phyloP scores from a whole-genome alignment of 2,113 vertebrate species.

The Callionymus lyra region DNA sequence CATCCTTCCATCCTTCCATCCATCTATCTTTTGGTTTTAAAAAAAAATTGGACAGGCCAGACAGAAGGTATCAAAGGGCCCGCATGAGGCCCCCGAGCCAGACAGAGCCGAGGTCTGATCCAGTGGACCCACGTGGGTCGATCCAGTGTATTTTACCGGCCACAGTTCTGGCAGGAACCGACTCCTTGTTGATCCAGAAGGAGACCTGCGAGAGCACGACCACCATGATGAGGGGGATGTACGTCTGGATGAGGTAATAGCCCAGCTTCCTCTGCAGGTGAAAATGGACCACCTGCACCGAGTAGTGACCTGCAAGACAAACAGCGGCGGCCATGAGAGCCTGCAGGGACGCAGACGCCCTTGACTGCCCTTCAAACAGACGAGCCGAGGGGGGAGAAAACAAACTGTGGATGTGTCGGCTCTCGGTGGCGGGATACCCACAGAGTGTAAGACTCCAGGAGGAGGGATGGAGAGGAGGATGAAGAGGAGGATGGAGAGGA shows the following conservation, averaged over 20 bases:
- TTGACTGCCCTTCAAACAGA: constrained; percentile 50
- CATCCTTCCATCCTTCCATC: no score
- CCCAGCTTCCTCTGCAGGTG: constrained; percentile 83
- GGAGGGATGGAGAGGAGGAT: constrained; percentile 7
- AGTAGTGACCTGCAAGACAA: constrained; percentile 86
- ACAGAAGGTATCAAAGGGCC: no score
- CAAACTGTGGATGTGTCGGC: constrained; percentile 4
- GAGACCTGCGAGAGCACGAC: constrained; percentile 77
- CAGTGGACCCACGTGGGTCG: no score
- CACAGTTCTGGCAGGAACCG: constrained; percentile 72
- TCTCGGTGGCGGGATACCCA: constrained; percentile 6
- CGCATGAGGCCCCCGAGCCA: no score
- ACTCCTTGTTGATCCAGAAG: constrained; percentile 82
- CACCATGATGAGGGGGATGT: constrained; percentile 74
- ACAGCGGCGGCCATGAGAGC: constrained; percentile 42
- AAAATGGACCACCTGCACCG: constrained; percentile 90
- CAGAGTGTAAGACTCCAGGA: constrained; percentile 10
- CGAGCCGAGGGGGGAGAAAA: constrained; percentile 17
- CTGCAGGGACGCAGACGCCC: constrained; percentile 18
- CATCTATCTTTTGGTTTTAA: no score
- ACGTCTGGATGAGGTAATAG: constrained; percentile 77
- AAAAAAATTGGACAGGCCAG: no score
- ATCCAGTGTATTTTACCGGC: constrained; percentile 48
- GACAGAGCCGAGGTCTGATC: no score
- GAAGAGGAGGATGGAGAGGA: constrained; percentile 1